Base-by-base conservation (phyloP, 1,140 invertebrate species). In the Hylaeus anthracinus region DNA sequence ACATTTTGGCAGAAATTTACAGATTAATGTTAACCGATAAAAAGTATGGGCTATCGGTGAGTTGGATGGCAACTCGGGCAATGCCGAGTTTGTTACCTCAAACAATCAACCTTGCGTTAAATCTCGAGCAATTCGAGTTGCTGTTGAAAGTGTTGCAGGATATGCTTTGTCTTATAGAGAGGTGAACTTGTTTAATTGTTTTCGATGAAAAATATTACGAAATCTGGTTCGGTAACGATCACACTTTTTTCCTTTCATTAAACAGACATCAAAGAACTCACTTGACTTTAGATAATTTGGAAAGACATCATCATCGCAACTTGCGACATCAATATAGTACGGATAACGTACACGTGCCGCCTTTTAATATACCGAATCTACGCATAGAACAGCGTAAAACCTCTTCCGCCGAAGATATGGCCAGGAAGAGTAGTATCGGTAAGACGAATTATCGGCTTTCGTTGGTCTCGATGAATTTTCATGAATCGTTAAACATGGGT, bases 21-120 rank as follows among this genome's bases (percentile, higher is more conserved):
- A 96, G 97, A 88, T 94, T 97, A 86, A 97, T 99, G 96, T 94
- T 99, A 81, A 95, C 96, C 88, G 98, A 99, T 91, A 98, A 98
- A 91, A 97, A 97, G 89, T 99, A 98, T 92, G 98, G 98, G 14
- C 94, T 99, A 61, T 97, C 97, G 1, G 96, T 98, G 12, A 98
- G 97, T 91, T 94, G 98, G 84, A 97, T 99, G 95, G 98, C 98
- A 1, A 98, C 97, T 1, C 96, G 97, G 90, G 97, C 99, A 53
- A 98, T 99, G 95, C 98, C 98, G 1, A 95, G 97, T 9, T 94
- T 99, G 8, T 96, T 98, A 65, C 98, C 98, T 43, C 98, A 98
- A 89, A 97, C 98, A 2, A 96, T 99, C 60, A 98, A 98, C 92
- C 97, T 98, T 1, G 95, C 95, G 48, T 94, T 99, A 63, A 98